Conservation (phyloP, 2,797 vertebrate species). For the Myripristis murdjan region DNA sequence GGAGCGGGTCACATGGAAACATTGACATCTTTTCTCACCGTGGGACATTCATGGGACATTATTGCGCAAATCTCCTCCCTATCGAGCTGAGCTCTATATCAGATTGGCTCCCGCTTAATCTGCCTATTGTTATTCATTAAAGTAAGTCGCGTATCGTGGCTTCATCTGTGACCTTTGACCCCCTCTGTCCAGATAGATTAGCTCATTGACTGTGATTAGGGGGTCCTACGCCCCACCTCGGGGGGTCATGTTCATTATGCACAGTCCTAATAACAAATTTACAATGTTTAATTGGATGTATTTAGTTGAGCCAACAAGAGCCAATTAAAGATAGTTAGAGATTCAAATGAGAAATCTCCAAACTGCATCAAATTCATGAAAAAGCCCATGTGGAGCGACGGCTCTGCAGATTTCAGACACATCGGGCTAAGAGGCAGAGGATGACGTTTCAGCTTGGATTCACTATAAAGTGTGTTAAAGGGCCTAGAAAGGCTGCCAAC, state of each 20-base stretch:
- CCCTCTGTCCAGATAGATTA: constrained; percentile 78
- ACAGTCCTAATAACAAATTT: constrained; percentile 66
- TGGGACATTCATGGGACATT: constrained; percentile 78
- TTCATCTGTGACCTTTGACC: constrained; percentile 82
- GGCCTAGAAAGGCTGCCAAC: neutral
- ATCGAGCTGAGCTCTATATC: constrained; percentile 13
- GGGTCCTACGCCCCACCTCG: constrained; percentile 71
- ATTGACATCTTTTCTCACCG: constrained; percentile 46
- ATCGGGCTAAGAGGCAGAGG: constrained; percentile 12
- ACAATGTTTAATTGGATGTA: constrained; percentile 58
- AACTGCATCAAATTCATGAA: constrained; percentile 21
- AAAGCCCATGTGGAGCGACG: constrained; percentile 4
- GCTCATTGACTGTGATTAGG: constrained; percentile 77
- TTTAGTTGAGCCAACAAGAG: constrained; percentile 43
- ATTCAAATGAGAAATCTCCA: constrained; percentile 34
- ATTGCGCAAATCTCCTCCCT: constrained; percentile 68
- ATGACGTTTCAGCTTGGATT: constrained; percentile 35
- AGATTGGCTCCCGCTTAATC: constrained; percentile 76
- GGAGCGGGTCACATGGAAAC: constrained; percentile 24
- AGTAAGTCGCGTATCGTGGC: constrained; percentile 70
- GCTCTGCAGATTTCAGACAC: constrained; percentile 28
- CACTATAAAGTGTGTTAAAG: constrained; percentile 11
- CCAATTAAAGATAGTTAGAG: constrained; percentile 28
- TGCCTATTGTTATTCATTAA: constrained; percentile 83
- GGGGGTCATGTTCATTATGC: constrained; percentile 81